These are phyloP conservation scores for Ladona fulva DNA, from an alignment of 1,140 invertebrate genomes.

Conservation along the genomic window DNA sequence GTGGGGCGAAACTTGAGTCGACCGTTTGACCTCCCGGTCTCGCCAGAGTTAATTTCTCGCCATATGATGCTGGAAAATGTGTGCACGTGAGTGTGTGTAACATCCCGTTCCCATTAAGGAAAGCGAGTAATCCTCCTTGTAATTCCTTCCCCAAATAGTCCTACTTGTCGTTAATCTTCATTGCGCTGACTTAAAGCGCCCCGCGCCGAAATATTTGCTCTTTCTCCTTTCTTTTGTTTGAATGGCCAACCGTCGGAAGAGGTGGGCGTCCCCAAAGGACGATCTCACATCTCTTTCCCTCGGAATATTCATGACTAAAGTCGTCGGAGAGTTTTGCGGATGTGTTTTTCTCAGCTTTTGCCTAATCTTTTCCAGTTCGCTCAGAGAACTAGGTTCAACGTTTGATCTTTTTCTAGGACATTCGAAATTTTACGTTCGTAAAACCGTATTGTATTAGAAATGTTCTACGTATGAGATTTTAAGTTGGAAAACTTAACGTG, in stretches of 20 bases:
- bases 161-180: background rate
- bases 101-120: background rate
- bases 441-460: no score
- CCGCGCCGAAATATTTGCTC: background rate
- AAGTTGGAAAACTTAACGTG: no score
- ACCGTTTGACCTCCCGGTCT: background rate
- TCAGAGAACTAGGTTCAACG: no score
- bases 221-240: background rate
- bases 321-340: background rate
- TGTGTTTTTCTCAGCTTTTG: no score
- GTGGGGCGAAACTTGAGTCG: background rate
- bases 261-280: background rate
- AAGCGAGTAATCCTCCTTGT: background rate
- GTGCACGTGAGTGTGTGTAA: background rate
- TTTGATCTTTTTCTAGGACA: no score
- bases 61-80: background rate
- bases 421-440: no score
- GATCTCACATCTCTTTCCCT: background rate
- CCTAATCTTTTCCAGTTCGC: no score
- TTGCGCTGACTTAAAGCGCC: background rate
- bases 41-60: background rate
- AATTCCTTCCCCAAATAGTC: constrained; percentile 1
- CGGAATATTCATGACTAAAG: background rate
- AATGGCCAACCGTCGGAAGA: background rate
- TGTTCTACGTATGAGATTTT: no score